A percentile compares a stretch with the other conserved stretches of the same genome.
These are phyloP conservation scores for Therioaphis trifolii DNA, from an alignment of 2,888 invertebrate species.

Conservation along the genomic window DNA sequence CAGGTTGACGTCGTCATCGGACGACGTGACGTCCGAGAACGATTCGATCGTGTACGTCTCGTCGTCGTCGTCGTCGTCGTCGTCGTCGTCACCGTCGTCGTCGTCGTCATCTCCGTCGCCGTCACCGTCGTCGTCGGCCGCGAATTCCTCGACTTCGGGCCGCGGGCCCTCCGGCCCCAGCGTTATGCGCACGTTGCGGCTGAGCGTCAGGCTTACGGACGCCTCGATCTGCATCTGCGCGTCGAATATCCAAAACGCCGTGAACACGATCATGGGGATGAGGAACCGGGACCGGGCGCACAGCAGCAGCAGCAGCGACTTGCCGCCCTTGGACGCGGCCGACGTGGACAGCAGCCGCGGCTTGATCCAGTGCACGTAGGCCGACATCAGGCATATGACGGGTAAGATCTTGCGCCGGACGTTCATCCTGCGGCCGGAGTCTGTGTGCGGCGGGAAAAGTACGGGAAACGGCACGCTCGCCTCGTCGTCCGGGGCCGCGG, in stretches of 20 bases:
- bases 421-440: too few species aligned
- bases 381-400: constrained; percentile 33
- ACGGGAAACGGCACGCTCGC: too few species aligned
- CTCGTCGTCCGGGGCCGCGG: too few species aligned
- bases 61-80: too few species aligned
- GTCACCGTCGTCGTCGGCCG: too few species aligned
- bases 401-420: constrained; percentile 36
- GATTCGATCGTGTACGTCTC: neutral
- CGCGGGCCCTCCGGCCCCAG: neutral
- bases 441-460: too few species aligned
- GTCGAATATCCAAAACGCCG: constrained; percentile 51
- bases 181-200: constrained; percentile 17
- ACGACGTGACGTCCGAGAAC: neutral
- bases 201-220: constrained; percentile 13
- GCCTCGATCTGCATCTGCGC: constrained; percentile 50
- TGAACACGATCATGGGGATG: constrained; percentile 56
- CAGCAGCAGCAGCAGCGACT: constrained; percentile 29
- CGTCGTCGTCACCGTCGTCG: neutral
- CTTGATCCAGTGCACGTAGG: constrained; percentile 39
- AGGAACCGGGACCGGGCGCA: constrained; percentile 42
- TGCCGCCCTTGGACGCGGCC: constrained; percentile 38
- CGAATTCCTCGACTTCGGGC: too few species aligned
- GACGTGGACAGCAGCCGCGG: constrained; percentile 31
- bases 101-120: neutral
- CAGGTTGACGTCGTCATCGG: neutral